Evolutionary conservation across 1,140 invertebrate species (phyloP), one percentile per base, ranked within the genome.

Genomic region (Drosophila pectinifera): DNA sequence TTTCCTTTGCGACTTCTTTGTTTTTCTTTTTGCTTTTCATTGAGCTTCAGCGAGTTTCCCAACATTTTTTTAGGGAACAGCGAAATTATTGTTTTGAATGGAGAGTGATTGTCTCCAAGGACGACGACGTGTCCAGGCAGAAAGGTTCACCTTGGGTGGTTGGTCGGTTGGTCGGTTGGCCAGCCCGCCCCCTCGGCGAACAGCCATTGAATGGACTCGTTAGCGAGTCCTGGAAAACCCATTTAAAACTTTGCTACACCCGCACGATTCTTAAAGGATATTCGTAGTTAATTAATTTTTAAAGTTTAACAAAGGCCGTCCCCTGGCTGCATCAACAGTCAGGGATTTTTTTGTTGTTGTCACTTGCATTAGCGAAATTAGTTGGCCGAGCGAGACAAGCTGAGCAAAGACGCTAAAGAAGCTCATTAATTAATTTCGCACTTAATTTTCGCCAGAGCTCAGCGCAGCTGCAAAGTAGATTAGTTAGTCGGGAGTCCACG

Each of bases 51-150:
- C 67, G 64, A 56, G 64, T 70, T 70, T 68, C 69, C 89, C 64
- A 75, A 73, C 59, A 75, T 89, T 89, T 88, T 79, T 80, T 36
- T 38, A 55, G 55, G 51, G 67, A 72, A 61, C 61, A 69, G 63
- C 57, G 74, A 88, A 88, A 88, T 91, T 84, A 91, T 91, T 91
- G 80, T 85, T 80, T 84, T 91, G 69, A 91, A 91, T 91, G 83
- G 80, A 91, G 80, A 91, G 90, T 89, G 88, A 91, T 91, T 91
- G 84, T 89, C 83, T 79, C 80, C 80, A 91, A 89, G 89, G 89
- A 91, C 83, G 78, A 90, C 86, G 69, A 61, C 74, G 69, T 83
- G 75, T 69, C 65, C 64, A 57, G 54, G 39, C 57, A 58, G 68
- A 81, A 88, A 80, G 72, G 78, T 88, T 85, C 48, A 51, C 51